Base-by-base conservation (phyloP, 2,797 vertebrate species). In the Margarornis squamiger region DNA sequence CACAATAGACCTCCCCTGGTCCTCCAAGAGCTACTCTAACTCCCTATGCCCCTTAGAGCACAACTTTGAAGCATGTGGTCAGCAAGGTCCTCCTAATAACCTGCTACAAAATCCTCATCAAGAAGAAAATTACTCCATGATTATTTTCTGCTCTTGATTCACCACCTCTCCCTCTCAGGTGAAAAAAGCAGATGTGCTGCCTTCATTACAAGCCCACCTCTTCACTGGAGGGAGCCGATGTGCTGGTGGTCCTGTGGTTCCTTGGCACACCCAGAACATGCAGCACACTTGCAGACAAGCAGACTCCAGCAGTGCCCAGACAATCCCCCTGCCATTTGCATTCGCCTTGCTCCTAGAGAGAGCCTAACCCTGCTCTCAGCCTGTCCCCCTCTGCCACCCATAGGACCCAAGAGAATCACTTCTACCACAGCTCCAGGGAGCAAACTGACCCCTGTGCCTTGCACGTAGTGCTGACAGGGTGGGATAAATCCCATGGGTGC, bases 261-360 rank as follows among this genome's bases (percentile, higher is more conserved):
- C 43, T 36, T 0, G 0, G 67, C 1, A 2, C 0, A 0, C 52
- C 36, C 43, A 45, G 62, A 77, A 57, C 39, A 1, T 5, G 17
- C 65, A 51, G 58, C 65, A 39, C 0, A 0, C 61, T 78, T 67
- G 58, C 61, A 62, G 76, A 78, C 43, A 65, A 29, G 22, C 0
- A 0, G 67, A 57, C 16, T 95, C 90, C 86, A 67, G 81, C 34
- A 4, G 74, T 4, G 12, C 57, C 78, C 77, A 49, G 70, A 90
- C 62, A 61, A 92, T 82, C 49, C 71, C 7, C 1, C 71, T 92
- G 88, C 70, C 43, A 11, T 75, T 34, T 54, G 54, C 52, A 72
- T 78, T 81, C 0, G 0, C 61, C 67, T 41, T 74, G 81, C 57
- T 92, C 55, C 75, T 10, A 9, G 20, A 54, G 27, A 75, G 22